Evolutionary conservation across 2,888 invertebrate genomes (phyloP).

Genomic region (Flexamia atlantica): DNA sequence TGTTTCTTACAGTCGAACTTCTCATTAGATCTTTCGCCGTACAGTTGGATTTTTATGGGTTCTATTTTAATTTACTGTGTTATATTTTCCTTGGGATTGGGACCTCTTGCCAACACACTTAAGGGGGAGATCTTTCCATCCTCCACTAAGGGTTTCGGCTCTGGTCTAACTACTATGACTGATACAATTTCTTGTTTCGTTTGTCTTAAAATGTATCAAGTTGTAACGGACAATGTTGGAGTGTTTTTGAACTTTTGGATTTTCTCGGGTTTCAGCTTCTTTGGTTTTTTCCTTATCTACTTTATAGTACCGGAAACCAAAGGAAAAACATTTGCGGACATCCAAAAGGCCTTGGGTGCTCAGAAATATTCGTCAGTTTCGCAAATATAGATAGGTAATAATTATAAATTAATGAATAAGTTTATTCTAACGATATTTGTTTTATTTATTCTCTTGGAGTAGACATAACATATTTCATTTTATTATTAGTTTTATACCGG

Average conservation of each 20-base stretch:
- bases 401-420: too few relatives aligned
- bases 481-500: too few relatives aligned
- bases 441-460: too few relatives aligned
- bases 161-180: slow-evolving; percentile 78
- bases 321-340: slow-evolving; percentile 83
- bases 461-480: too few relatives aligned
- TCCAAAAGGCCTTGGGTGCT: slow-evolving; percentile 76
- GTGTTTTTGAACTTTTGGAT: slow-evolving; percentile 67
- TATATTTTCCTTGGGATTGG: slow-evolving; percentile 79
- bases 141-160: slow-evolving; percentile 80
- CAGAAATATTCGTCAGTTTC: neutral
- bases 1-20: slow-evolving; percentile 64
- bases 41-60: slow-evolving; percentile 75
- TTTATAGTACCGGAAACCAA: slow-evolving; percentile 80
- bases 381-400: too few relatives aligned
- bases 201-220: slow-evolving; percentile 79
- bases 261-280: slow-evolving; percentile 64
- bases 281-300: slow-evolving; percentile 64
- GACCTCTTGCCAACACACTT: slow-evolving; percentile 79
- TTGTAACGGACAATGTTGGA: slow-evolving; percentile 65
- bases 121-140: slow-evolving; percentile 82
- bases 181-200: slow-evolving; percentile 78
- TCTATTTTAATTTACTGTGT: slow-evolving; percentile 80
- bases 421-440: too few relatives aligned
- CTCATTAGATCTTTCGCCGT: slow-evolving; percentile 72